Conservation (phyloP, 2,113 vertebrate genomes). For the Nematolebias whitei region DNA sequence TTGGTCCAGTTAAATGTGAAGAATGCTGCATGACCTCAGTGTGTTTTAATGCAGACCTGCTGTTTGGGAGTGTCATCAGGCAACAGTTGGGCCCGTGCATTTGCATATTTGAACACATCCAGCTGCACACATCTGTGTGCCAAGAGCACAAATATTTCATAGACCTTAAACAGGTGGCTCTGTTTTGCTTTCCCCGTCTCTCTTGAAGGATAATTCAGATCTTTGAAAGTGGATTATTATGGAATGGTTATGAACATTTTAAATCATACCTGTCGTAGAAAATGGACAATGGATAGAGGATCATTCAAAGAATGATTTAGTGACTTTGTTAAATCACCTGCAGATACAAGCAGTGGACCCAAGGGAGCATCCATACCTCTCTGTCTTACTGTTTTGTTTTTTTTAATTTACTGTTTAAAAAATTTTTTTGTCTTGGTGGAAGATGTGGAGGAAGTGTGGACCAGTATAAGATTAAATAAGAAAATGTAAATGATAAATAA, state of each 20-base stretch:
- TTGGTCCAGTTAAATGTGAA: slow-evolving; percentile 24
- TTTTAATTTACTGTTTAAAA: too few species aligned
- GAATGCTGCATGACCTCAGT: background rate
- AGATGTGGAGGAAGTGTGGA: background rate
- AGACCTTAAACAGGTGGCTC: slow-evolving; percentile 49
- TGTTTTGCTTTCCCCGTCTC: slow-evolving; percentile 28
- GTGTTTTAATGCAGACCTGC: slow-evolving; percentile 7
- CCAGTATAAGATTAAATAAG: too few species aligned
- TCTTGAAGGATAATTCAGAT: background rate
- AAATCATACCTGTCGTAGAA: background rate
- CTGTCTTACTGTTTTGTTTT: background rate
- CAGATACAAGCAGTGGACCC: slow-evolving; percentile 66
- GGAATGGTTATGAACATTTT: background rate
- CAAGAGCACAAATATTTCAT: slow-evolving; percentile 34
- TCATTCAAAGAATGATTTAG: slow-evolving; percentile 24
- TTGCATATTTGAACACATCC: slow-evolving; percentile 9
- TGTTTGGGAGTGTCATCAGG: slow-evolving; percentile 65
- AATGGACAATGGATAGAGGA: background rate
- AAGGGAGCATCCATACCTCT: slow-evolving; percentile 30
- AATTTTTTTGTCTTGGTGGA: background rate
- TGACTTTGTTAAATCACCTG: slow-evolving; percentile 17
- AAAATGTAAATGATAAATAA: too few species aligned
- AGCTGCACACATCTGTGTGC: slow-evolving; percentile 1
- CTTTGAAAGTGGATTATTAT: too few species aligned
- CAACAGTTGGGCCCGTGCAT: slow-evolving; percentile 59